phyloP scores from a whole-genome alignment of 2,888 invertebrate species.

The Orchesella flavescens region DNA sequence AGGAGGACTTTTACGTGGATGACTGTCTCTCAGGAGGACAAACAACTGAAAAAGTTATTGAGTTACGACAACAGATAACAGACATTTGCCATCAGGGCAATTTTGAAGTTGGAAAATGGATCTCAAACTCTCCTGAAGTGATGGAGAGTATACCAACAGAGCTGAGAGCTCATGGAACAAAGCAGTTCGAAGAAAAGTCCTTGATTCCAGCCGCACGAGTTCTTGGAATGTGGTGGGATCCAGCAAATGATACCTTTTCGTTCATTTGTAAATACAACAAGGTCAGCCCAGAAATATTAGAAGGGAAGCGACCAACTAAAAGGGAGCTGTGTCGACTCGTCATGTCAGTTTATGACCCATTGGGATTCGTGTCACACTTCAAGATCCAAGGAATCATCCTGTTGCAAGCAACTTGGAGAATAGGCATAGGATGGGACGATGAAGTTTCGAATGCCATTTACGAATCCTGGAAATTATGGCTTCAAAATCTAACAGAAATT shows the following conservation, averaged over 20 bases:
- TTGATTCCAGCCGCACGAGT: conserved; percentile 16
- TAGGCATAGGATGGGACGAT: conserved; percentile 54
- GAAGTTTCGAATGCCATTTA: not conserved
- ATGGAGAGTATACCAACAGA: conserved; percentile 26
- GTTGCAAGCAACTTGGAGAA: conserved; percentile 40
- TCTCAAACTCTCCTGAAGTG: conserved; percentile 1
- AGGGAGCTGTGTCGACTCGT: not conserved
- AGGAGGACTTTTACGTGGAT: conserved; percentile 32
- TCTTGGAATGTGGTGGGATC: conserved; percentile 28
- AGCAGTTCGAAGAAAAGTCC: not conserved
- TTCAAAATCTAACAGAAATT: not conserved
- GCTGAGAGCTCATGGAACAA: conserved; percentile 1
- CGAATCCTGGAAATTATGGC: not conserved
- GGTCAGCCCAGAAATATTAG: not conserved
- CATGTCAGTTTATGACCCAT: conserved; percentile 39
- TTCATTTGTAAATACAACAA: conserved; percentile 13
- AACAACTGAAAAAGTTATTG: conserved; percentile 18
- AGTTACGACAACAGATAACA: conserved; percentile 10
- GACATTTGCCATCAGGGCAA: conserved; percentile 18
- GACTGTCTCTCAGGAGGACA: conserved; percentile 20
- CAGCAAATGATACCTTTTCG: not conserved
- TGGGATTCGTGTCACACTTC: conserved; percentile 34
- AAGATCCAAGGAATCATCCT: conserved; percentile 52
- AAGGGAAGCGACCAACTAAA: conserved; percentile 26
- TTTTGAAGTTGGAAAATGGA: conserved; percentile 47